A percentile compares a stretch with the other conserved stretches of the same genome.
Conservation (phyloP, 2,888 invertebrate species). For the Pterobdella sp. region DNA sequence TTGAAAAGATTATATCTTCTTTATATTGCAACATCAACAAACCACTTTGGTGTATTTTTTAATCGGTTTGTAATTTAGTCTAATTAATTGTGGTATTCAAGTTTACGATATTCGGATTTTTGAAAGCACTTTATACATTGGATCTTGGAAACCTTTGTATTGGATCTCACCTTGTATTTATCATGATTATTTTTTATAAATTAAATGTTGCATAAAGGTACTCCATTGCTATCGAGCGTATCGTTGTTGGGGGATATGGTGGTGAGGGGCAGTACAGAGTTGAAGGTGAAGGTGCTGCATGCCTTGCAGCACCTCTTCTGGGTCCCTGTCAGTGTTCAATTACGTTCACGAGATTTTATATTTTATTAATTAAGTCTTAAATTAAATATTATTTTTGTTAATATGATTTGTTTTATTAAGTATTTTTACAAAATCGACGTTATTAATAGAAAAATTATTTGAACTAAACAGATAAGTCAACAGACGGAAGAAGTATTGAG, state of each 20-base stretch:
- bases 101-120: no score
- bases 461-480: conserved; percentile 7
- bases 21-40: no score
- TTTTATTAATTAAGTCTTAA: background rate
- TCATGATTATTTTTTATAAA: background rate
- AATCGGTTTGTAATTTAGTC: no score
- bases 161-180: background rate
- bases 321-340: conserved; percentile 20
- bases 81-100: no score
- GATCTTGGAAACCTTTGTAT: background rate
- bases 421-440: no score
- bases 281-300: conserved; percentile 22
- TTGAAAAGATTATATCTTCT: no score
- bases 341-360: background rate
- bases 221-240: background rate
- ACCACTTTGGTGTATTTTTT: no score
- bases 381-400: background rate
- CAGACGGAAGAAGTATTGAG: background rate
- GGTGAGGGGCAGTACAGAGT: background rate
- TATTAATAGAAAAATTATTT: no score
- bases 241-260: conserved; percentile 10
- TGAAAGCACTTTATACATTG: no score
- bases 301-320: conserved; percentile 15
- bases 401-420: background rate
- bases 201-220: background rate